Evolutionary conservation across 35 echinoderm and acorn worm species (phyloP).

Genomic region (Apostichopus parvimensis): DNA sequence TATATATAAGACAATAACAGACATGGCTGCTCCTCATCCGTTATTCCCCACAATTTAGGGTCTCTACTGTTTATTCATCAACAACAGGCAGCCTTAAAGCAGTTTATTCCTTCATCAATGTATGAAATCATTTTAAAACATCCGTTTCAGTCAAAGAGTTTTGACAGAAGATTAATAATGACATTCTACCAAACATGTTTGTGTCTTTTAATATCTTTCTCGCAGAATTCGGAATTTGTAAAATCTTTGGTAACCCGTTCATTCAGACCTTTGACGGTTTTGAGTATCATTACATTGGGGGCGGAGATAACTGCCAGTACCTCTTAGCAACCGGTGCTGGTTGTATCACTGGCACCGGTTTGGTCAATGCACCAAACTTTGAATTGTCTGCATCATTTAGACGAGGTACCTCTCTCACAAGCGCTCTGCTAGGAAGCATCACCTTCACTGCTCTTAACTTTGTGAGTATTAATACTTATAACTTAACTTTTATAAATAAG

Average conservation of each 20-base stretch:
- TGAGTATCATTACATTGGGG: not conserved
- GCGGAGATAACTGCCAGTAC: constrained; percentile 16
- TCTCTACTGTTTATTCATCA: too few species aligned
- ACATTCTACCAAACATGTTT: not conserved
- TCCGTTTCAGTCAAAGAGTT: too few species aligned
- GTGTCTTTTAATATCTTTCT: not conserved
- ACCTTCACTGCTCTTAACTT: not conserved
- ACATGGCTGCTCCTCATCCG: too few species aligned
- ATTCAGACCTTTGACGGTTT: constrained; percentile 25
- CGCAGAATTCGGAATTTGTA: not conserved
- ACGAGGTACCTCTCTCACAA: not conserved
- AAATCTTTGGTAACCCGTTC: constrained; percentile 8
- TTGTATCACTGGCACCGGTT: not conserved
- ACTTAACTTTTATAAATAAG: too few species aligned
- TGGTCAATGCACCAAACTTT: not conserved
- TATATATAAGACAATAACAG: too few species aligned
- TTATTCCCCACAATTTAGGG: too few species aligned
- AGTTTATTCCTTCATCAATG: too few species aligned
- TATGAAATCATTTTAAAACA: too few species aligned
- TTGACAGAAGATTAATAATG: too few species aligned
- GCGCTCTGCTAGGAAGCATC: constrained; percentile 1
- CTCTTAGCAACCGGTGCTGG: not conserved
- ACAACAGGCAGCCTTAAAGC: too few species aligned
- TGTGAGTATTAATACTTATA: too few species aligned
- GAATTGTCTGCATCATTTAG: not conserved